Base-by-base conservation (phyloP, 35 echinoderm and acorn worm genomes). In the Nesometra sesokonis region DNA sequence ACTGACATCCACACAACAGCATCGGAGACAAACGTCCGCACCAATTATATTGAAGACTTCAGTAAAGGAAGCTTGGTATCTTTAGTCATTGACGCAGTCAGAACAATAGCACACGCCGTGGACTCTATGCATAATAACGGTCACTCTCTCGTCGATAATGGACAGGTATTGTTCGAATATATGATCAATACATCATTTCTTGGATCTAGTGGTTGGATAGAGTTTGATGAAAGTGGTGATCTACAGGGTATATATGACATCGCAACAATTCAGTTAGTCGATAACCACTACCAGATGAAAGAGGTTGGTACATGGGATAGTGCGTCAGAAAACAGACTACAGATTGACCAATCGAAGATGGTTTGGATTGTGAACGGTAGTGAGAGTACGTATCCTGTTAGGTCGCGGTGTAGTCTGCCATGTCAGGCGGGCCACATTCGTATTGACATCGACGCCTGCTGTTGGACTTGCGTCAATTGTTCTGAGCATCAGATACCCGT, bases 401-500 rank as follows among this genome's bases (percentile, higher is more conserved):
- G 21, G 31, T 93, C 91, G 0, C 67, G 82, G 33, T 93, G 91
- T 79, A 93, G 91, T 33, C 27, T 86, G 17, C 87, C 87, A 0
- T 93, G 91, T 37, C n/a, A 43, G 19, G 35, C 17, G 11, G 91
- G 91, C 0, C 79, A 89, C 27, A 80, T 86, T 77, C 46, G n/a
- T 5, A 93, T 85, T 29, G 83, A 77, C 5, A 47, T 79, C 35
- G 86, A 84, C 30, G 80, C 80, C 81, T 95, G 93, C 77, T 95
- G 93, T 76, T 95, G 93, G 93, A 80, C 47, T 23, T 67, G 52
- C 23, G 52, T 67, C 21, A 67, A 67, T 27, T 67, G 52, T 27
- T 67, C 52, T 19, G 52, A 67, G 9, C 2, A 67, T 19, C 52
- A 67, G 23, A 67, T 67, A 67, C 52, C 52, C 1, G 23, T 67